A percentile compares a stretch with the other conserved stretches of the same genome.
These are phyloP conservation scores for Callospermophilus lateralis DNA, from an alignment of 2,113 vertebrate genomes.

Conservation along the genomic window DNA sequence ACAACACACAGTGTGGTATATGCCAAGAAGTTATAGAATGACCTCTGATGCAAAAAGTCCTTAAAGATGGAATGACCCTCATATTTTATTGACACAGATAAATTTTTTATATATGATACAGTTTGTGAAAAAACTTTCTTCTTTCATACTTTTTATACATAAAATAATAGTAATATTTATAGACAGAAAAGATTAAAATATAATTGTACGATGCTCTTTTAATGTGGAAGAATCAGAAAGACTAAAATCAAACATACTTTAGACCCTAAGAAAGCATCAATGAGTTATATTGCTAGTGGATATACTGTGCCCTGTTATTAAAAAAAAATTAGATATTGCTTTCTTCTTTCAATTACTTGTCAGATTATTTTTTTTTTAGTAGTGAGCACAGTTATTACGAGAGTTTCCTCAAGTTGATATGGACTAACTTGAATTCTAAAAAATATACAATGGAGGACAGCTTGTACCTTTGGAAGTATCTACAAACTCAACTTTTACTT, in stretches of 20 bases:
- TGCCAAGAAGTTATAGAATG: background rate
- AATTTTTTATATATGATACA: background rate
- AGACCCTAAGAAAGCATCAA: background rate
- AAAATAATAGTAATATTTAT: slow-evolving; percentile 10
- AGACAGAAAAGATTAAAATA: background rate
- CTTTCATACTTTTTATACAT: background rate
- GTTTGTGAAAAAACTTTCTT: background rate
- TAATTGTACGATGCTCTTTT: background rate
- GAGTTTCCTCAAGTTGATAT: background rate
- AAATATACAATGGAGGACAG: background rate
- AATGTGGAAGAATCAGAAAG: background rate
- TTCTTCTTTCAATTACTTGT: background rate
- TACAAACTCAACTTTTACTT: background rate
- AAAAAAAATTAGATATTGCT: background rate
- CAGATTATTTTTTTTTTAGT: background rate
- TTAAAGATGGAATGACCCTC: background rate
- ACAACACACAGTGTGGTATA: background rate
- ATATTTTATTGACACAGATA: background rate
- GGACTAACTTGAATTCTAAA: background rate
- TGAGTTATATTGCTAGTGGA: background rate
- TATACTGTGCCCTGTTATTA: background rate
- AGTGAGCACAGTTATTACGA: background rate
- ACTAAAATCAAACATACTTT: background rate
- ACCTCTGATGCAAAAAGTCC: background rate
- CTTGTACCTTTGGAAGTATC: background rate